These are phyloP conservation scores for Drosophila lini DNA, from an alignment of 1,140 invertebrate species.

Conservation along the genomic window DNA sequence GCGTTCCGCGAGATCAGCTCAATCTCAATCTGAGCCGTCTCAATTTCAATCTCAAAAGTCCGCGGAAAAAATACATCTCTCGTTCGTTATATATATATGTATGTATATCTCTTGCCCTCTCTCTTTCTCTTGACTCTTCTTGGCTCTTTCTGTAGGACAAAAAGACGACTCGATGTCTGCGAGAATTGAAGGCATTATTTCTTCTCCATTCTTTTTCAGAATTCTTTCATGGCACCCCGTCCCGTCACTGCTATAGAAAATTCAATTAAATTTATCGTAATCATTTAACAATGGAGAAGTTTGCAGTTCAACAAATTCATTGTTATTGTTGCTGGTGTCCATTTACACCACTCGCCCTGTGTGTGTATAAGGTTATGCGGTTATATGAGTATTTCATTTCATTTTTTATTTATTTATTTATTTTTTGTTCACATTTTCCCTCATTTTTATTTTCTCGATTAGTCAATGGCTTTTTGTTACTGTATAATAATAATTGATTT, in stretches of 20 bases:
- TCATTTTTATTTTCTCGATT: constrained; percentile 39
- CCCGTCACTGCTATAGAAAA: constrained; percentile 36
- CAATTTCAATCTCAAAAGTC: constrained; percentile 43
- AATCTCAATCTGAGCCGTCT: constrained; percentile 39
- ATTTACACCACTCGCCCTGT: constrained; percentile 36
- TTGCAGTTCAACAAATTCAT: constrained; percentile 48
- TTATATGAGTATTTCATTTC: constrained; percentile 16
- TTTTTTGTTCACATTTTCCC: constrained; percentile 18
- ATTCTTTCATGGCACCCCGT: constrained; percentile 11
- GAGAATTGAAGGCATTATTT: constrained; percentile 47
- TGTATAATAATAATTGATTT: constrained; percentile 51
- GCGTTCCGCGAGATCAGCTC: constrained; percentile 17
- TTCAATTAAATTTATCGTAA: constrained; percentile 78
- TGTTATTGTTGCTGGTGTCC: constrained; percentile 45
- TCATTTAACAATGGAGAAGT: constrained; percentile 75
- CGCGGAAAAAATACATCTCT: not conserved
- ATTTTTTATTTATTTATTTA: constrained; percentile 27
- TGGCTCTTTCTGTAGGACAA: not conserved
- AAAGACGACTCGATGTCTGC: constrained; percentile 34
- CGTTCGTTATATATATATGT: not conserved
- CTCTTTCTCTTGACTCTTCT: not conserved
- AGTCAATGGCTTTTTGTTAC: constrained; percentile 59
- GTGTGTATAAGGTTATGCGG: constrained; percentile 44
- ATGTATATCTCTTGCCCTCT: not conserved
- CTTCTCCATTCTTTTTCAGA: constrained; percentile 20